phyloP scores from a whole-genome alignment of 1,140 invertebrate species.

The Marisa cornuarietis region DNA sequence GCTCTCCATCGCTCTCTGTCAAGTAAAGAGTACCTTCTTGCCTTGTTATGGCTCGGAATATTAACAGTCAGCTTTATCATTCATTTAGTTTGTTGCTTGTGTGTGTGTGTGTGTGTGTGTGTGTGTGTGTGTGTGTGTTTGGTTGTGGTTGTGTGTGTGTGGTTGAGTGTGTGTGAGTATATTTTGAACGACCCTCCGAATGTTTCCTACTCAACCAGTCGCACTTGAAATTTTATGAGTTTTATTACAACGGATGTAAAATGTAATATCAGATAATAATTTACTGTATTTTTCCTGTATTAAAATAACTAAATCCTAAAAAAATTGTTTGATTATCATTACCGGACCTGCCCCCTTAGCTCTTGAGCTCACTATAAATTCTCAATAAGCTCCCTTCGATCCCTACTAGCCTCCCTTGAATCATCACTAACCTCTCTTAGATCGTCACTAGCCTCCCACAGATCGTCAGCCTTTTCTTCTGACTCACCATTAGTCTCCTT shows the following conservation, averaged over 20 bases:
- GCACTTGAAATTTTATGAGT: not conserved
- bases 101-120: constrained; percentile 6
- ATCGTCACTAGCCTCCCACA: no score
- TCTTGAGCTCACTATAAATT: not conserved
- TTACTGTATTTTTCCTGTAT: not conserved
- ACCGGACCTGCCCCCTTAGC: not conserved
- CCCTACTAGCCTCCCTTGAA: no score
- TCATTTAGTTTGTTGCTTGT: not conserved
- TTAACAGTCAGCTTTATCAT: not conserved
- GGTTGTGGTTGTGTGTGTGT: constrained; percentile 2
- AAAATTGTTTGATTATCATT: not conserved
- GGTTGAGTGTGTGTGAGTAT: not conserved
- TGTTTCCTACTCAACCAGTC: no score
- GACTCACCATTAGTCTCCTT: no score
- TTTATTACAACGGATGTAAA: no score
- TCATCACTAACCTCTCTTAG: no score
- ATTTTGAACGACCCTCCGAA: no score
- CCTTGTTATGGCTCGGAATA: not conserved
- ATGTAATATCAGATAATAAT: not conserved
- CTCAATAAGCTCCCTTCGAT: no score
- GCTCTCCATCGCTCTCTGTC: not conserved
- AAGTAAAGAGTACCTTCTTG: not conserved
- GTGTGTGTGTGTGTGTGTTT: not conserved
- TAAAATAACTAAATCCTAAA: not conserved
- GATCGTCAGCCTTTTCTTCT: no score